phyloP scores from a whole-genome alignment of 1,140 invertebrate genomes.

The Drosophila saltans region DNA sequence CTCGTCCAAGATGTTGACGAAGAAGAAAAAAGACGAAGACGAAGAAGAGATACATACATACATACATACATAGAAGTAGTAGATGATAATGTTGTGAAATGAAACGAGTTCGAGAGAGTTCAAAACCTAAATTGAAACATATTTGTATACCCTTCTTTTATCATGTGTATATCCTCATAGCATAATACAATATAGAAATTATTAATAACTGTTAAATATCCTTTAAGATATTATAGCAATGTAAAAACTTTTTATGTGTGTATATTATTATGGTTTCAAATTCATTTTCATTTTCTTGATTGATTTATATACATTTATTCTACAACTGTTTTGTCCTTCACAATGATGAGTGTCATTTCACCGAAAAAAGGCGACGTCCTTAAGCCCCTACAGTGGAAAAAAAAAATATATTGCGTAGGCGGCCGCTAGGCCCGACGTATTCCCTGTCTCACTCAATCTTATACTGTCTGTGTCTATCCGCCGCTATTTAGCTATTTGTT shows the following conservation, averaged over 20 bases:
- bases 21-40: not conserved
- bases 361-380: not conserved
- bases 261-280: too few relatives aligned
- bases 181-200: too few relatives aligned
- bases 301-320: too few relatives aligned
- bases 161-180: too few relatives aligned
- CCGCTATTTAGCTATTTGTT: not conserved
- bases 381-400: not conserved
- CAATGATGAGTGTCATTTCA: too few relatives aligned
- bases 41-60: too few relatives aligned
- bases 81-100: constrained; percentile 9
- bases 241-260: too few relatives aligned
- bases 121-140: constrained; percentile 42
- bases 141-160: not conserved
- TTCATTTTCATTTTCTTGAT: too few relatives aligned
- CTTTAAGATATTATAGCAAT: too few relatives aligned
- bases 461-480: not conserved
- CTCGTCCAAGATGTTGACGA: constrained; percentile 11
- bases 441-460: not conserved
- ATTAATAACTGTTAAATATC: too few relatives aligned
- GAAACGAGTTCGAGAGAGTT: constrained; percentile 39
- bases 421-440: too few relatives aligned
- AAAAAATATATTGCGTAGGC: not conserved
- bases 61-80: not conserved
- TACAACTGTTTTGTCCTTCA: too few relatives aligned